Evolutionary conservation across 2,113 vertebrate species (phyloP).

Genomic region (Syrrhaptes paradoxus): DNA sequence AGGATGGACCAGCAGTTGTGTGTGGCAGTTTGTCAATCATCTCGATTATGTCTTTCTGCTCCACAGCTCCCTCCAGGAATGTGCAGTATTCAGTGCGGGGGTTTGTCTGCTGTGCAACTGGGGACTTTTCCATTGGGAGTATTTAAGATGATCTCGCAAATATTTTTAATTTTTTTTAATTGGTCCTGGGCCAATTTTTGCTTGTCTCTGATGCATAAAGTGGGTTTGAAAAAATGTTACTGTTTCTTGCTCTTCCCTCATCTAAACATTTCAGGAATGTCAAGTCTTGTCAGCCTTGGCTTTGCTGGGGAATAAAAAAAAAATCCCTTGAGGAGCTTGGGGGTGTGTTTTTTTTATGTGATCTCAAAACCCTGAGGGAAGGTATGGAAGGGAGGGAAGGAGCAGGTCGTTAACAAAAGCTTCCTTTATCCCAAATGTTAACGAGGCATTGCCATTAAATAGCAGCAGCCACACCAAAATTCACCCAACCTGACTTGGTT

Average conservation of each 20-base stretch:
- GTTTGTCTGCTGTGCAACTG: neutral
- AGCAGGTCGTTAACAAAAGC: slow-evolving; percentile 49
- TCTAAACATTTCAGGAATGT: slow-evolving; percentile 61
- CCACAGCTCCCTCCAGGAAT: neutral
- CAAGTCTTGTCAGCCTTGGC: slow-evolving; percentile 57
- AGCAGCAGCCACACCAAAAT: neutral
- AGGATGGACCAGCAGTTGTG: rapidly evolving
- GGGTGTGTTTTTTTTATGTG: slow-evolving; percentile 38
- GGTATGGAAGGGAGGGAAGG: neutral
- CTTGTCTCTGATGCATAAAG: slow-evolving; percentile 31
- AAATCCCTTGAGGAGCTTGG: neutral
- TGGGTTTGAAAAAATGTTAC: slow-evolving; percentile 49
- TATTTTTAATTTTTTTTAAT: neutral
- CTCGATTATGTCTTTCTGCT: neutral
- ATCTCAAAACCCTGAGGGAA: slow-evolving; percentile 15
- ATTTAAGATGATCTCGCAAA: neutral
- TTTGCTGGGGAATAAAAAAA: neutral
- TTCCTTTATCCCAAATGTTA: slow-evolving; percentile 38
- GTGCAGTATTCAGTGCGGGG: neutral
- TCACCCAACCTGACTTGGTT: neutral
- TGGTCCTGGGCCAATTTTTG: slow-evolving; percentile 14
- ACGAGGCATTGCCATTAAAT: slow-evolving; percentile 1
- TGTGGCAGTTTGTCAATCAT: neutral
- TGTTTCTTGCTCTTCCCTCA: neutral
- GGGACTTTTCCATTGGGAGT: neutral